phyloP scores from a whole-genome alignment of 2,888 invertebrate genomes.

The Coecobrya sp. region DNA sequence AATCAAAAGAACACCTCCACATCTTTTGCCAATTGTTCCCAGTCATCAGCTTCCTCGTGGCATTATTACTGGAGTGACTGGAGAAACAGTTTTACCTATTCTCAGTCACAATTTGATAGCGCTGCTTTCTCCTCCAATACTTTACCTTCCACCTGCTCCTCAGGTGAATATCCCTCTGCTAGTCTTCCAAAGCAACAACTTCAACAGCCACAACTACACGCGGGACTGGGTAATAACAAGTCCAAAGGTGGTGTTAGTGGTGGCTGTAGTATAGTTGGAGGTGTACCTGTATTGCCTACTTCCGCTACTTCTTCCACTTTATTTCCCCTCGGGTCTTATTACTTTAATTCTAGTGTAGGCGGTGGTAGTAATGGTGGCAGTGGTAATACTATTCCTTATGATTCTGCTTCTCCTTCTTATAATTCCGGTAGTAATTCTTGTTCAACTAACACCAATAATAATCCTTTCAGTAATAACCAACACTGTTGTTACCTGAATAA shows the following conservation, averaged over 20 bases:
- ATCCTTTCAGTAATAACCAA: conserved; percentile 77
- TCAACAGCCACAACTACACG: conserved; percentile 1
- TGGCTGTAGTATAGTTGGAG: conserved; percentile 29
- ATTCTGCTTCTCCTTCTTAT: conserved; percentile 15
- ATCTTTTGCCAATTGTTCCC: conserved; percentile 51
- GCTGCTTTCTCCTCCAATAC: conserved; percentile 69
- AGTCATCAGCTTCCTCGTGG: conserved; percentile 63
- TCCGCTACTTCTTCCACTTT: conserved; percentile 43
- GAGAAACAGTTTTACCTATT: conserved; percentile 58
- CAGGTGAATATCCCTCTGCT: background rate
- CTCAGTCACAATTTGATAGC: conserved; percentile 79
- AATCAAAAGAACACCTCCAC: conserved; percentile 34
- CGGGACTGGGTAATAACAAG: conserved; percentile 19
- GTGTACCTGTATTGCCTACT: conserved; percentile 41
- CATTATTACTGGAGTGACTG: conserved; percentile 59
- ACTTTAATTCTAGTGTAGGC: conserved; percentile 55
- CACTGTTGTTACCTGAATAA: conserved; percentile 80
- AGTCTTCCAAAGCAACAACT: conserved; percentile 4
- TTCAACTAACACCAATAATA: conserved; percentile 58
- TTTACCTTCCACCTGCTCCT: conserved; percentile 21
- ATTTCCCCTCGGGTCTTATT: conserved; percentile 51
- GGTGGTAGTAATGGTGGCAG: background rate
- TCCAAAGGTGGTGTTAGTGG: background rate
- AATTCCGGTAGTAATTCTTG: background rate
- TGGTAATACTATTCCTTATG: conserved; percentile 19